These are phyloP conservation scores for Cottus gobio DNA, from an alignment of 2,113 vertebrate species.

Conservation along the genomic window DNA sequence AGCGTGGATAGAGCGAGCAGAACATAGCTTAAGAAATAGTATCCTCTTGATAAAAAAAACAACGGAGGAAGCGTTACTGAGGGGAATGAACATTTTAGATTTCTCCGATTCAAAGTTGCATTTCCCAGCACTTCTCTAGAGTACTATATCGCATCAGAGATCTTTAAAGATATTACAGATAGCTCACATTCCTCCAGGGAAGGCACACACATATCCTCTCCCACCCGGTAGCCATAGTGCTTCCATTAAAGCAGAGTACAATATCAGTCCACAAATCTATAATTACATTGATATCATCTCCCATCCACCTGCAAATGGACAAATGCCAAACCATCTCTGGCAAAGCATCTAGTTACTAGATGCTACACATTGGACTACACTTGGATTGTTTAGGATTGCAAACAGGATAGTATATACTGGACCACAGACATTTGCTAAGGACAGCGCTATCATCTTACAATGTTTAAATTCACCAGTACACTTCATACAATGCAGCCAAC, in stretches of 20 bases:
- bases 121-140: slow-evolving; percentile 41
- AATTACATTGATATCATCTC: slow-evolving; percentile 45
- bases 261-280: slow-evolving; percentile 24
- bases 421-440: slow-evolving; percentile 8
- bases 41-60: slow-evolving; percentile 27
- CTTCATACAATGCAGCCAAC: not conserved
- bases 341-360: too few relatives aligned
- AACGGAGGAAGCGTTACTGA: not conserved
- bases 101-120: slow-evolving; percentile 16
- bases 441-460: slow-evolving; percentile 2
- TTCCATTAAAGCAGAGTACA: slow-evolving; percentile 19
- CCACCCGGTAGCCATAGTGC: not conserved
- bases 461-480: not conserved
- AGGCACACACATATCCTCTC: slow-evolving; percentile 8
- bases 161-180: slow-evolving; percentile 29
- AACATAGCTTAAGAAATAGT: slow-evolving; percentile 5
- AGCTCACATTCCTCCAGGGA: slow-evolving; percentile 32
- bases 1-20: not conserved
- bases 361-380: too few relatives aligned
- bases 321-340: slow-evolving; percentile 11
- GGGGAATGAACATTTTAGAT: slow-evolving; percentile 7
- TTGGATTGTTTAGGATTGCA: too few relatives aligned
- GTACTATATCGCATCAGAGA: not conserved
- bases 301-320: slow-evolving; percentile 42
- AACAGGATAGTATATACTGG: too few relatives aligned